Evolutionary conservation across 2,113 vertebrate species (phyloP).

Genomic region (Hylia prasina): DNA sequence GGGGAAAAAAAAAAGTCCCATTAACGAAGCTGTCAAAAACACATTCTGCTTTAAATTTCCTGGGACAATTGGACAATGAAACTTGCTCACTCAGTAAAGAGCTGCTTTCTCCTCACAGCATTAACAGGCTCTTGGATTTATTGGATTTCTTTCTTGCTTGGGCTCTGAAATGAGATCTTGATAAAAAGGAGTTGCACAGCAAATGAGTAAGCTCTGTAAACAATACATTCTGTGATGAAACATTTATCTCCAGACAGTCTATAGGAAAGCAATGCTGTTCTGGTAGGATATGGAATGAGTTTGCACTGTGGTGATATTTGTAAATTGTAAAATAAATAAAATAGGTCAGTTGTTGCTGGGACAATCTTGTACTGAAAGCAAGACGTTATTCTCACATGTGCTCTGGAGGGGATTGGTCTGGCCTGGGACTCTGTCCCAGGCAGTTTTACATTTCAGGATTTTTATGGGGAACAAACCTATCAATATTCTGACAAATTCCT

Average conservation of each 20-base stretch:
- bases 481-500: not conserved
- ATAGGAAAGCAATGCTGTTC: not conserved
- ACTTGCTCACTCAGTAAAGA: slow-evolving; percentile 37
- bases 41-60: slow-evolving; percentile 66
- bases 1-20: slow-evolving; percentile 28
- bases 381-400: not conserved
- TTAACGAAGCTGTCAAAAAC: slow-evolving; percentile 71
- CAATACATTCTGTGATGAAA: slow-evolving; percentile 10
- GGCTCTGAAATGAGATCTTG: slow-evolving; percentile 11
- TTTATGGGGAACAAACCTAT: not conserved
- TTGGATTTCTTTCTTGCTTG: not conserved
- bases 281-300: not conserved
- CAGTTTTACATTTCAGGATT: not conserved
- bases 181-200: not conserved
- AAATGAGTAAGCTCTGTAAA: not conserved
- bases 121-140: slow-evolving; percentile 19
- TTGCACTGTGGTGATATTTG: not conserved
- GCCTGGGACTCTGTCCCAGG: not conserved
- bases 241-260: not conserved
- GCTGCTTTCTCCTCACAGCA: slow-evolving; percentile 44
- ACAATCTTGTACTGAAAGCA: not conserved
- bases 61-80: slow-evolving; percentile 65
- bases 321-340: not conserved
- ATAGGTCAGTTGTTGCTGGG: not conserved
- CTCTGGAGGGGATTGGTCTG: not conserved